phyloP scores from a whole-genome alignment of 2,113 vertebrate species.

The Sakesphorus luctuosus region DNA sequence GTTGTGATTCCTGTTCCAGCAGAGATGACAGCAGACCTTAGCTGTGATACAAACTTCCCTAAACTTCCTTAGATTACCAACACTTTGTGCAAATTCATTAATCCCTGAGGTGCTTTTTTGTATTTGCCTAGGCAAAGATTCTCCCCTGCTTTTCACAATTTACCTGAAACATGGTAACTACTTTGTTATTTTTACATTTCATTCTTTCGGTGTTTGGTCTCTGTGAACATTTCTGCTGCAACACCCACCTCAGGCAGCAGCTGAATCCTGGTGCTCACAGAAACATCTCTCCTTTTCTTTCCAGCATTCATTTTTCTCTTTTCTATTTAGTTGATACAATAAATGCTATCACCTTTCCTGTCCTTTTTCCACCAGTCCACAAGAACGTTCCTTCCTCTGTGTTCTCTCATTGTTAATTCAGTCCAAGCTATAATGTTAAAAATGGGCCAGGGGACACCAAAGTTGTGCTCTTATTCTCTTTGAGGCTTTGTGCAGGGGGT shows the following conservation, averaged over 20 bases:
- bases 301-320: background rate
- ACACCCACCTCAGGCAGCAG: background rate
- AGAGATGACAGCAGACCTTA: background rate
- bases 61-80: background rate
- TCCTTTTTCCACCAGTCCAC: background rate
- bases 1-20: background rate
- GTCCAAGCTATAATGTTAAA: background rate
- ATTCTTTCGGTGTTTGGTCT: background rate
- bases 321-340: background rate
- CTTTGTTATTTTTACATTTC: background rate
- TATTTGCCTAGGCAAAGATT: background rate
- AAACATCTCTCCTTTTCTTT: background rate
- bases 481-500: background rate
- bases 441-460: background rate
- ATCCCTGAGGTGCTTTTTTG: background rate
- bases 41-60: background rate
- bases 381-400: background rate
- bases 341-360: background rate
- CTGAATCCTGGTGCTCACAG: background rate
- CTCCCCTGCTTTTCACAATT: background rate
- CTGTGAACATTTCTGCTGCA: background rate
- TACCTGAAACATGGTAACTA: background rate
- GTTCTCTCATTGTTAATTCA: background rate
- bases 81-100: background rate
- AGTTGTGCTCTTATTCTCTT: background rate